Evolutionary conservation across 2,888 invertebrate species (phyloP).

Genomic region (Rhorus exstirpatorius): DNA sequence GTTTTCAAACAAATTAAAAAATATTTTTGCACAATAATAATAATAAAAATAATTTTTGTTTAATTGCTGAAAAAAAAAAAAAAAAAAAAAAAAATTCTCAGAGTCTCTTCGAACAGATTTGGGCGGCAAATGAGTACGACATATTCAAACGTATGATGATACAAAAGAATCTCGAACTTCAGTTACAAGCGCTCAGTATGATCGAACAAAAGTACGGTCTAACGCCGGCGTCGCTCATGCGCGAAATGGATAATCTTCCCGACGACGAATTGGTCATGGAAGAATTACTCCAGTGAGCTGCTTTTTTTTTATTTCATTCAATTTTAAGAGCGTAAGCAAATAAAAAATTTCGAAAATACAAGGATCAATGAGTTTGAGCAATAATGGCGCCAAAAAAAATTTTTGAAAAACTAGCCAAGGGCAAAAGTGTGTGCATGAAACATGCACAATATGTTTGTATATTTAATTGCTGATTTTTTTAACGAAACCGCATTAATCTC

Average conservation of each 20-base stretch:
- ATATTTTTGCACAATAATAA: neutral
- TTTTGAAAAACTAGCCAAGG: too few relatives aligned
- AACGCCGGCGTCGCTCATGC: conserved; percentile 89
- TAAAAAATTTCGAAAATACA: too few relatives aligned
- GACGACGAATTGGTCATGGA: conserved; percentile 88
- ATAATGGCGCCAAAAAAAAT: too few relatives aligned
- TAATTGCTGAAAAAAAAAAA: too few relatives aligned
- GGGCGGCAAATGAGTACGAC: conserved; percentile 97
- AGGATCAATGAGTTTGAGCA: too few relatives aligned
- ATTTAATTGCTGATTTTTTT: too few relatives aligned
- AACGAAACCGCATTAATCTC: too few relatives aligned
- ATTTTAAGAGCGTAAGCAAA: too few relatives aligned
- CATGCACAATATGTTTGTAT: too few relatives aligned
- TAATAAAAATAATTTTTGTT: conserved; percentile 11
- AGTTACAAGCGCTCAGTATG: conserved; percentile 94
- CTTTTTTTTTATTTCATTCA: neutral
- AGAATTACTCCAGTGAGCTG: conserved; percentile 88
- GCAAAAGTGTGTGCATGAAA: too few relatives aligned
- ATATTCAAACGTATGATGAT: conserved; percentile 97
- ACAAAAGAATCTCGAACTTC: conserved; percentile 96
- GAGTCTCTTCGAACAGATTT: conserved; percentile 92
- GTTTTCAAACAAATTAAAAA: neutral
- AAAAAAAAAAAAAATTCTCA: too few relatives aligned
- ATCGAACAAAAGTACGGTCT: conserved; percentile 92
- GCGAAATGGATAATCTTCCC: conserved; percentile 81